Base-by-base conservation (phyloP, 1,140 invertebrate species). In the Caerostris extrusa region DNA sequence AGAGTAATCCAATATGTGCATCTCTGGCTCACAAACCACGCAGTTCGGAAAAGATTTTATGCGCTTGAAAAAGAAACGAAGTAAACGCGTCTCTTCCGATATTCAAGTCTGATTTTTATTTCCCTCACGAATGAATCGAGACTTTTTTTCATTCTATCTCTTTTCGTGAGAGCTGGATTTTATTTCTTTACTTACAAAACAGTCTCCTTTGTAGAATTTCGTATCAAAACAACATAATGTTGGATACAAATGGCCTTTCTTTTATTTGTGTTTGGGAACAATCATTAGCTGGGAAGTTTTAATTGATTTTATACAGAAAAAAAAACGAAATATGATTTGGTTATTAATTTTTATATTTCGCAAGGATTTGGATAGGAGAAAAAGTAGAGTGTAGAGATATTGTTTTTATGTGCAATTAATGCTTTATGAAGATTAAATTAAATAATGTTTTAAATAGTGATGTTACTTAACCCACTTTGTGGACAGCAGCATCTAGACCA, bases 61-160 rank as follows among this genome's bases (percentile, higher is more conserved):
- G 17, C 50, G 71, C 6, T 81, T 7, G 8, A 19, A 81, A n/a
- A 14, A 19, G 71, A 81, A 81, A 53, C 12, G 34, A 81, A 81
- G 71, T 19, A 81, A 19, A 81, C 34, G 2, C 34, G 8, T 81
- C 12, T 8, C 8, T 81, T 81, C 71, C 71, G 19, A 81, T 81
- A 81, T 81, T 81, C 71, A 53, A 81, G 12, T 81, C 71, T 81
- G 71, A 81, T 81, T 81, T n/a, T 81, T 81, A 81, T 81, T 81
- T 81, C 50, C 34, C 5, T 5, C 34, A 10, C 5, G 71, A 7
- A 50, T 53, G 71, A 34, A 0, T 50, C 19, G n/a, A 0, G 3
- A 10, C 6, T 53, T 53, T 71, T n/a, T 10, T 60, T 60, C 7
- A 2, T 60, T 7, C 10, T 60, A 3, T 60, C 10, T 60, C 58